Percentiles rank a stretch among this genome's conserved stretches.
These are phyloP conservation scores for Heterohyrax brucei DNA, from an alignment of 2,797 vertebrate genomes.

Conservation along the genomic window DNA sequence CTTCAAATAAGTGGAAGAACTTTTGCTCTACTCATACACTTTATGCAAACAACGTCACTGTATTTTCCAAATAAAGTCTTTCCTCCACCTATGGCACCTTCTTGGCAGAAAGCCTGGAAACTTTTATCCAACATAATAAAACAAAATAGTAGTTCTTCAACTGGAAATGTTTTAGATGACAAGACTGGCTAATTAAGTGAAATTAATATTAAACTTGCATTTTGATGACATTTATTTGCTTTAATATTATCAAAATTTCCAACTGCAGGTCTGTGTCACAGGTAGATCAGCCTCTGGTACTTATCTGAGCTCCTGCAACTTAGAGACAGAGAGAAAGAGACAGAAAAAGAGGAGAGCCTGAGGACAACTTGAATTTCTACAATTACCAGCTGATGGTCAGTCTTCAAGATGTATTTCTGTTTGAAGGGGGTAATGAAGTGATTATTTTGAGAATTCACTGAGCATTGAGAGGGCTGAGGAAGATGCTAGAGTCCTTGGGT, in stretches of 20 bases:
- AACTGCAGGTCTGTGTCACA: constrained; percentile 89
- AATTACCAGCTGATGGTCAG: not conserved
- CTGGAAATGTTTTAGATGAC: constrained; percentile 89
- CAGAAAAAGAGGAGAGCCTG: constrained; percentile 82
- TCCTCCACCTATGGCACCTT: constrained; percentile 80
- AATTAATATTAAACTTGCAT: constrained; percentile 91
- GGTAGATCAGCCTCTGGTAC: constrained; percentile 92
- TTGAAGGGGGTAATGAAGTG: not conserved
- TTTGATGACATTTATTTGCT: constrained; percentile 89
- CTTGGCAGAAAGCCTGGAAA: constrained; percentile 90
- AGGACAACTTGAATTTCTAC: not conserved
- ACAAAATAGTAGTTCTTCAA: constrained; percentile 87
- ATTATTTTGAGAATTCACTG: not conserved
- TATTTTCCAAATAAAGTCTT: constrained; percentile 85
- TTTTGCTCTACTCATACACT: constrained; percentile 79
- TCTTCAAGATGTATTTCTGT: not conserved
- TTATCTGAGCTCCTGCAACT: constrained; percentile 89
- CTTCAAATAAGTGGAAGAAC: constrained; percentile 78
- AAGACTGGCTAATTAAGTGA: constrained; percentile 90
- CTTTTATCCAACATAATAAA: constrained; percentile 89
- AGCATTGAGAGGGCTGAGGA: accelerated
- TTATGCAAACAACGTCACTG: constrained; percentile 79
- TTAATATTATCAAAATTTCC: not conserved
- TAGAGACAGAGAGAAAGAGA: not conserved
- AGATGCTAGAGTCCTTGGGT: not conserved